Evolutionary conservation across 2,888 invertebrate species (phyloP).

Genomic region (Himalopsyche kuldschensis): DNA sequence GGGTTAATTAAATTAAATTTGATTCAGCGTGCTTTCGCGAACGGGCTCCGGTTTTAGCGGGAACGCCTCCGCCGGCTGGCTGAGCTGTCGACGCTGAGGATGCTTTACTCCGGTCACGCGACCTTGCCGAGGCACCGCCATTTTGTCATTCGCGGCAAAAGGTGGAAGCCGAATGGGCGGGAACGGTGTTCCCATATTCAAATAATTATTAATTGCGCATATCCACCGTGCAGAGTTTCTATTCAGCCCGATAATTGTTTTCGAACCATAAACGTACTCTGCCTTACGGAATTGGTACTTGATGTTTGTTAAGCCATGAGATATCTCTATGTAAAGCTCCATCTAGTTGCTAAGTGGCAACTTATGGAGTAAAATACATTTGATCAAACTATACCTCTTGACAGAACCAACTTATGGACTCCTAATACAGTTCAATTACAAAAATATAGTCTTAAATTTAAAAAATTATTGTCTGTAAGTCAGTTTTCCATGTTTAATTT

Average conservation of each 20-base stretch:
- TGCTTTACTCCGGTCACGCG: not conserved
- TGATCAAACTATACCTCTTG: too few relatives aligned
- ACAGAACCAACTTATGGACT: too few relatives aligned
- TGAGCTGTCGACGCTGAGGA: not conserved
- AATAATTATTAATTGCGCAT: not conserved
- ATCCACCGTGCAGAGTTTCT: not conserved
- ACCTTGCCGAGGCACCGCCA: constrained; percentile 13
- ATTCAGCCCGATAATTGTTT: constrained; percentile 19
- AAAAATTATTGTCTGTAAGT: too few relatives aligned
- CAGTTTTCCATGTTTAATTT: too few relatives aligned
- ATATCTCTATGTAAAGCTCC: too few relatives aligned
- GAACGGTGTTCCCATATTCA: not conserved
- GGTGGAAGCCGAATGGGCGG: constrained; percentile 31
- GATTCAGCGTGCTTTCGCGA: not conserved
- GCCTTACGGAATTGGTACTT: too few relatives aligned
- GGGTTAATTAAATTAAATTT: not conserved
- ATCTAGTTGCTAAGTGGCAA: too few relatives aligned
- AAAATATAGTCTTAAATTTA: too few relatives aligned
- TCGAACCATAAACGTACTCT: too few relatives aligned
- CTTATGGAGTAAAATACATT: too few relatives aligned
- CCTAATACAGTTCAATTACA: too few relatives aligned
- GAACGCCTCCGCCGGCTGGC: not conserved
- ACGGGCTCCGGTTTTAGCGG: not conserved
- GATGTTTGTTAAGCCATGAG: too few relatives aligned
- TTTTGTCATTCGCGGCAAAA: constrained; percentile 31